Percentiles rank a stretch among this genome's conserved stretches.
phyloP scores from a whole-genome alignment of 2,797 vertebrate genomes.

The Pristis pectinata region DNA sequence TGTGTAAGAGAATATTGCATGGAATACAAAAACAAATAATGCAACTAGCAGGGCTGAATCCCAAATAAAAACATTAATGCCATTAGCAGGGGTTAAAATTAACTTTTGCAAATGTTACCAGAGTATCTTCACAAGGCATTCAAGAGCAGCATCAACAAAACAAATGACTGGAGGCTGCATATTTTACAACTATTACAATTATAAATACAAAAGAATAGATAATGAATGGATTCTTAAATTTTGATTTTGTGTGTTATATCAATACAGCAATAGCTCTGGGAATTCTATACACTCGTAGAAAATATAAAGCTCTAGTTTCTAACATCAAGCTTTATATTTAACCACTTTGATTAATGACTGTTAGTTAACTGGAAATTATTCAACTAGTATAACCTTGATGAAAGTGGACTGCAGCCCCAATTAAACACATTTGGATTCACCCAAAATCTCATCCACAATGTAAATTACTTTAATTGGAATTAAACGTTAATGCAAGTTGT shows the following conservation, averaged over 20 bases:
- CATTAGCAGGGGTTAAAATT: neutral
- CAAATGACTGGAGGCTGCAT: neutral
- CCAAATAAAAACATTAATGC: neutral
- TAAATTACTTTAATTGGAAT: neutral
- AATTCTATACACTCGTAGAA: neutral
- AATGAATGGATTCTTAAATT: neutral
- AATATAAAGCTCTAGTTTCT: neutral
- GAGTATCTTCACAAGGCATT: neutral
- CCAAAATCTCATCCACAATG: neutral
- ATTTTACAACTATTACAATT: neutral
- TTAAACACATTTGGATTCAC: neutral
- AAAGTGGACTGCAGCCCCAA: neutral
- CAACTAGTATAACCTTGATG: neutral
- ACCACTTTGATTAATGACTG: neutral
- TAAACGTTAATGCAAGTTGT: constrained; percentile 24
- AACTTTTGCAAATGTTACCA: neutral
- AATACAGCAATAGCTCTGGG: neutral
- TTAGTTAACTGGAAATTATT: constrained; percentile 6
- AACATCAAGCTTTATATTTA: neutral
- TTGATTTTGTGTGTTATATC: neutral
- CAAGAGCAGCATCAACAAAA: neutral
- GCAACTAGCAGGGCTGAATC: neutral
- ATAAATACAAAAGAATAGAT: neutral
- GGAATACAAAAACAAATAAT: neutral
- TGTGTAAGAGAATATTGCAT: neutral